Base-by-base conservation (phyloP, 2,113 vertebrate genomes). In the Megaleporinus macrocephalus region DNA sequence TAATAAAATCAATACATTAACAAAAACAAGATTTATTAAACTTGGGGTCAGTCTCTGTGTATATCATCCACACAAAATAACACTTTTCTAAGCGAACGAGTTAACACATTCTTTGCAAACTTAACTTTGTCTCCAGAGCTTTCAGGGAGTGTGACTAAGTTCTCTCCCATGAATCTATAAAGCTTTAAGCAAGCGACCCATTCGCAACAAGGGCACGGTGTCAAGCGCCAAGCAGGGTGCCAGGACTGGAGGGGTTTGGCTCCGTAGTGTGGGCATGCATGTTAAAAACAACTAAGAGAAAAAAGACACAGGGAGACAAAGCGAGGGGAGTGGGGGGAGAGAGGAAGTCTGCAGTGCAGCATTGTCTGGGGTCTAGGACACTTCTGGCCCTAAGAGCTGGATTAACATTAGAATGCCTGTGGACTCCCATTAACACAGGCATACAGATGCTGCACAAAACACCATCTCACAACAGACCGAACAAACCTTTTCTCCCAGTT, bases 211-310 rank as follows among this genome's bases (percentile, higher is more conserved):
- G 44, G 49, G 59, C 36, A 59, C n/a, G n/a, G 59, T 80, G 78
- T 84, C 51, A 66, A 78, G 81, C 6, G 27, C 13, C 55, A 62
- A 22, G 63, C 62, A 59, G 30, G 12, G 30, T 69, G 73, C 76
- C 72, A 80, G 73, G 44, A 63, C 72, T 76, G 65, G 27, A 74
- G 68, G 83, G 77, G 61, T 76, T 76, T 80, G 55, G 27, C 57
- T 80, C 78, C 61, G 69, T 65, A 55, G 53, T 61, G 74, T 66
- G 83, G 69, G 66, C 61, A 73, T 49, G 78, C 73, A 81, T 73
- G 66, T 73, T 57, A 77, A 84, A 66, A 79, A 61, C 36, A 61
- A 30, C 57, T 61, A 66, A 66, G 14, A 62, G 57, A 49, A 0
- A 14, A 73, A 20, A 73, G 24, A 63, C 18, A 16, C 3, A 6